Evolutionary conservation across 2,113 vertebrate genomes (phyloP), one percentile per base, ranked within the genome.

Genomic region (Myxocyprinus asiaticus): DNA sequence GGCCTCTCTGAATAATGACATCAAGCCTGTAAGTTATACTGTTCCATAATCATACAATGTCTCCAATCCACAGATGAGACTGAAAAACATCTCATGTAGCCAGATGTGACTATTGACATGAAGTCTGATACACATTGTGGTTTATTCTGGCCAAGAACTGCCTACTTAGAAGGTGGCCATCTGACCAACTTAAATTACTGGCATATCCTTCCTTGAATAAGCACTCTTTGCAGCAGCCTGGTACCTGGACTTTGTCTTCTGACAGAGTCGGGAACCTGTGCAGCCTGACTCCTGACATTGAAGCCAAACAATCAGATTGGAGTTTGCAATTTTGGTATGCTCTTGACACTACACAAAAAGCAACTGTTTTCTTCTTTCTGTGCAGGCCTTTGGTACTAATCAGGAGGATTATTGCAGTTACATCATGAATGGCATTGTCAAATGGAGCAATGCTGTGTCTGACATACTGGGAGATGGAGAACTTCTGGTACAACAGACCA

Each of bases 331-430:
- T 33, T 33, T 33, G 1, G 3, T 33, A 33, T 33, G 22, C 22
- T 33, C 22, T 33, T 33, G 22, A 33, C 22, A 33, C 22, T 33
- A 33, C 22, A 33, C 3, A 33, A 33, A 53, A 33, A 33, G 22
- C 22, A 33, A 33, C 22, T 33, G 22, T 45, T 22, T 68, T 11
- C 56, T 33, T 6, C 62, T 45, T 65, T 4, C 51, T 70, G 33
- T 48, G 4, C 85, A 99, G 97, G 97, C 97, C 0, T 99, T 98
- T 89, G 97, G 97, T 64, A 96, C 95, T 87, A 98, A 99, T 89
- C 95, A 97, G 87, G 97, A 99, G 45, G 97, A 99, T 88, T 99
- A 99, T 76, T 94, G 93, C 76, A 98, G 95, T 90, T 99, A 96
- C 86, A 96, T 99, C 88, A 97, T 97, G 96, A 99, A 99, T 7